Percentiles rank a stretch among this genome's conserved stretches.
Conservation (phyloP, 1,140 invertebrate species). For the Drosophila aff. region DNA sequence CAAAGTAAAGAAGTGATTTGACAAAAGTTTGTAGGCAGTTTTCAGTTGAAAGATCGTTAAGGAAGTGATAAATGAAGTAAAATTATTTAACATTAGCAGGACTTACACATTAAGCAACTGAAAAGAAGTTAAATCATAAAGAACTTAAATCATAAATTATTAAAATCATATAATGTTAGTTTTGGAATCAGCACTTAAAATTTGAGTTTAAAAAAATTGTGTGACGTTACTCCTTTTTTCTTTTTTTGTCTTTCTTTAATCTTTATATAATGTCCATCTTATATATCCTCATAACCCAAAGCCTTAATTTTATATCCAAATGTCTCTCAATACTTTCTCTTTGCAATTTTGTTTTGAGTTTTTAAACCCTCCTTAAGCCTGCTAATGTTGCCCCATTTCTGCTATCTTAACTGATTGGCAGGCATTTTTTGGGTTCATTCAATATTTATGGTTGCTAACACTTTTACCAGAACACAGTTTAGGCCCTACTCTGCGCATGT, state of each 20-base stretch:
- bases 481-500: slow-evolving; percentile 33
- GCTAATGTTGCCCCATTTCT: slow-evolving; percentile 24
- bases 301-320: not conserved
- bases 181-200: too few relatives aligned
- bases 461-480: slow-evolving; percentile 26
- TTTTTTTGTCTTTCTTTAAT: not conserved
- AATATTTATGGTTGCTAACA: slow-evolving; percentile 37
- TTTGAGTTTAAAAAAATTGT: too few relatives aligned
- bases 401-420: slow-evolving; percentile 42
- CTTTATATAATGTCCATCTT: not conserved
- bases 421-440: slow-evolving; percentile 13
- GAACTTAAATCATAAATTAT: not conserved
- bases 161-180: too few relatives aligned
- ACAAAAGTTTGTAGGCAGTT: not conserved
- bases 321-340: not conserved
- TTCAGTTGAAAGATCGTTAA: not conserved
- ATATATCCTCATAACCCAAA: not conserved
- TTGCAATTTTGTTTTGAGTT: not conserved
- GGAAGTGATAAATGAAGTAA: not conserved
- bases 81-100: not conserved
- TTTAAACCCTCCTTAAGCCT: not conserved
- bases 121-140: not conserved
- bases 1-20: slow-evolving; percentile 28
- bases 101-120: not conserved
- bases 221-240: not conserved